These are phyloP conservation scores for Hymenopus coronatus DNA, from an alignment of 2,888 invertebrate species.

Conservation along the genomic window DNA sequence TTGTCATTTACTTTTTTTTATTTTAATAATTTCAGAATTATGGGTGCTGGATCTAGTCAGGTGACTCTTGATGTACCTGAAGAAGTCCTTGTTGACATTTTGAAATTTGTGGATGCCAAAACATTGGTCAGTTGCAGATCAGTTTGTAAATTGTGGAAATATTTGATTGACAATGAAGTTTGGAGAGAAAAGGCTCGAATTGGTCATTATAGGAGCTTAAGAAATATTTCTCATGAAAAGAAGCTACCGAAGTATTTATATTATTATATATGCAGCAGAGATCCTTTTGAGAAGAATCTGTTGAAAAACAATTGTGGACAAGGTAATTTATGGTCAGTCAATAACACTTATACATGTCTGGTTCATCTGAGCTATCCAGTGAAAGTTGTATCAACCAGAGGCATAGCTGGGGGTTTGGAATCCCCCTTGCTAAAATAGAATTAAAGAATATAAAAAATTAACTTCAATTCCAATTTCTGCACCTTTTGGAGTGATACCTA, in stretches of 20 bases:
- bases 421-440: too few species aligned
- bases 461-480: too few species aligned
- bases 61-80: conserved; percentile 45
- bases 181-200: conserved; percentile 47
- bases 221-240: conserved; percentile 39
- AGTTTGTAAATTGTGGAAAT: conserved; percentile 54
- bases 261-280: conserved; percentile 46
- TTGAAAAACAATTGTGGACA: conserved; percentile 53
- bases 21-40: neutral
- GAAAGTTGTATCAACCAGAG: too few species aligned
- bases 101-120: conserved; percentile 46
- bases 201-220: conserved; percentile 37
- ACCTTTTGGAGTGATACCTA: too few species aligned
- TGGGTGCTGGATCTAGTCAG: neutral
- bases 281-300: conserved; percentile 50
- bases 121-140: conserved; percentile 47
- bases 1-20: neutral
- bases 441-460: too few species aligned
- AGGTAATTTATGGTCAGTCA: conserved; percentile 27
- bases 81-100: conserved; percentile 50
- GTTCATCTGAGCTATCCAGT: too few species aligned
- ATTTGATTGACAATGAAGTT: conserved; percentile 47
- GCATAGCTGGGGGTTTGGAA: too few species aligned
- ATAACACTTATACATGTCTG: neutral
- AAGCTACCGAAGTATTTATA: conserved; percentile 47